Evolutionary conservation across 2,113 vertebrate genomes (phyloP).

Genomic region (Choloepus hoffmanni): DNA sequence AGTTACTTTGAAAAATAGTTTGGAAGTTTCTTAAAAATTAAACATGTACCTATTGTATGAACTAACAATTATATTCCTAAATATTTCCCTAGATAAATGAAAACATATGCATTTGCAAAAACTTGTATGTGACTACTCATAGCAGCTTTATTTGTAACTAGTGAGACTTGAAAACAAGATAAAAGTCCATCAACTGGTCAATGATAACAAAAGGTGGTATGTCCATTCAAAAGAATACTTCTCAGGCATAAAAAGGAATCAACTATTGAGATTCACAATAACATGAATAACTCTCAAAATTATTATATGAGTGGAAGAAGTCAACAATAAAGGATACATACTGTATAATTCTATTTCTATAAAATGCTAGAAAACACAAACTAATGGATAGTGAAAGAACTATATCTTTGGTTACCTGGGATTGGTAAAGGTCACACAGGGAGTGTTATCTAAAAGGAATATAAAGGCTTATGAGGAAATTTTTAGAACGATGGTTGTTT

Average conservation of each 20-base stretch:
- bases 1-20: not conserved
- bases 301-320: not conserved
- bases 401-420: not conserved
- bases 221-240: not conserved
- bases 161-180: not conserved
- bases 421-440: not conserved
- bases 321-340: not conserved
- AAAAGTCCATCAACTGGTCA: not conserved
- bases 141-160: not conserved
- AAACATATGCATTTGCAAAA: not conserved
- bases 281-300: not conserved
- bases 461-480: no score
- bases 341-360: not conserved
- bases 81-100: not conserved
- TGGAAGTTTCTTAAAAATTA: not conserved
- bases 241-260: not conserved
- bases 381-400: not conserved
- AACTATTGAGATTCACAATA: not conserved
- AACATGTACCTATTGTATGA: not conserved
- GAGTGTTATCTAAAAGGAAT: no score
- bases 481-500: no score
- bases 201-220: not conserved
- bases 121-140: not conserved
- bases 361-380: not conserved
- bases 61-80: not conserved